A percentile compares a stretch with the other conserved stretches of the same genome.
Evolutionary conservation across 2,888 invertebrate species (phyloP).

Genomic region (Conus canariensis): DNA sequence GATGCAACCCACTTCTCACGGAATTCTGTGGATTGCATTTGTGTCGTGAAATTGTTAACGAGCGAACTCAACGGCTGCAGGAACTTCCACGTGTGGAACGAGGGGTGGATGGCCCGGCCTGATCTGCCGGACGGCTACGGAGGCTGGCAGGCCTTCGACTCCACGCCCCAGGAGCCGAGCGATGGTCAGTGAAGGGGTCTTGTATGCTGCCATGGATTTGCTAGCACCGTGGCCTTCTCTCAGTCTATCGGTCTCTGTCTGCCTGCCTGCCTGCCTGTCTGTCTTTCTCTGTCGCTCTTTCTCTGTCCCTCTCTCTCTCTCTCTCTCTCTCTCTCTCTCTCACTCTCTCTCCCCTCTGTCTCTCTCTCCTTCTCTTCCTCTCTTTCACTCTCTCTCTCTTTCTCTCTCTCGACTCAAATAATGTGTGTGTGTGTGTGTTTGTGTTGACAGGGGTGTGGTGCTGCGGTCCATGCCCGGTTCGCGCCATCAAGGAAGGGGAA

Average conservation of each 20-base stretch:
- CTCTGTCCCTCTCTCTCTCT: slow-evolving; percentile 11
- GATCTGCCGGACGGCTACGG: slow-evolving; percentile 82
- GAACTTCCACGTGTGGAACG: slow-evolving; percentile 88
- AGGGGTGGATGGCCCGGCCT: slow-evolving; percentile 92
- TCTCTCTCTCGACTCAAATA: background rate
- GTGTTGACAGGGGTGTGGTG: too few relatives aligned
- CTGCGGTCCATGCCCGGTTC: too few relatives aligned
- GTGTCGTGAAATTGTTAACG: too few relatives aligned
- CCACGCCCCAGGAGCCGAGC: slow-evolving; percentile 93
- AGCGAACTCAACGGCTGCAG: background rate
- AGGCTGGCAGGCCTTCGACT: slow-evolving; percentile 95
- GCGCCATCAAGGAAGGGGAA: too few relatives aligned
- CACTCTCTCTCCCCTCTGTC: too few relatives aligned
- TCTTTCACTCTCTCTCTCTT: background rate
- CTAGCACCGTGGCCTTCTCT: background rate
- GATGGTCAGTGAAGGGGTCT: slow-evolving; percentile 77
- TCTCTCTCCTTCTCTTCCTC: too few relatives aligned
- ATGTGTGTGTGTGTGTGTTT: too few relatives aligned
- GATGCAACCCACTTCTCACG: too few relatives aligned
- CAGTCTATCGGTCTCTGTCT: background rate
- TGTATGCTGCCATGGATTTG: background rate
- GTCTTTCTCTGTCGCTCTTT: background rate
- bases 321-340: slow-evolving; percentile 2
- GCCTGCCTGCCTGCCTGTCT: background rate
- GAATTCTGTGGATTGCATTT: too few relatives aligned